phyloP scores from a whole-genome alignment of 2,888 invertebrate genomes.

The Nemotelus nigrinus region DNA sequence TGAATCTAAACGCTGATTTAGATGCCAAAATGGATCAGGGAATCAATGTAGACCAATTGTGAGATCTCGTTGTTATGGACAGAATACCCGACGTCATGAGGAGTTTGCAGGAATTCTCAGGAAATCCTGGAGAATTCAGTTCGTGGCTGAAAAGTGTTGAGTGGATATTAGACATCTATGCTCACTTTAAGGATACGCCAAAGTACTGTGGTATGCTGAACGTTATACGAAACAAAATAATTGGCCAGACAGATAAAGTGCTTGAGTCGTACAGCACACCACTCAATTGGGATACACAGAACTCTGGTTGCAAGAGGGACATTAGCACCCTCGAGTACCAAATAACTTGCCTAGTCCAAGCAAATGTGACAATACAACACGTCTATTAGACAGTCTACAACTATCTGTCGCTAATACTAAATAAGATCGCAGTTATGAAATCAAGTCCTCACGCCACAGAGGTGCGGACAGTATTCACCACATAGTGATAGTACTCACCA shows the following conservation, averaged over 20 bases:
- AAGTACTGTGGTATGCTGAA: conserved; percentile 12
- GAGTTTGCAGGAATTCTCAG: not conserved
- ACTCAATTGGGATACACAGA: conserved; percentile 11
- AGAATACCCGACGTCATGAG: not conserved
- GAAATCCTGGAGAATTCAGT: not conserved
- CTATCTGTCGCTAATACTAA: not conserved
- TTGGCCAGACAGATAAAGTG: conserved; percentile 7
- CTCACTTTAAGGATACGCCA: not conserved
- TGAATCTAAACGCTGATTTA: too few species aligned
- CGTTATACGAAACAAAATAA: conserved; percentile 32
- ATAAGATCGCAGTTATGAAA: too few species aligned
- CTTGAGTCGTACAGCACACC: conserved; percentile 10
- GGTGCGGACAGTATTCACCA: too few species aligned
- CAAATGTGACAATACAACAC: conserved; percentile 28
- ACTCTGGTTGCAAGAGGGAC: not conserved
- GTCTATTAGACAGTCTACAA: conserved; percentile 9
- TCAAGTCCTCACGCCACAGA: too few species aligned
- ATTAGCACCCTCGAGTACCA: too few species aligned
- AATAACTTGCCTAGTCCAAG: conserved; percentile 39
- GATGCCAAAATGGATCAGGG: too few species aligned
- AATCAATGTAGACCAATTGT: too few species aligned
- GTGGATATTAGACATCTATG: not conserved
- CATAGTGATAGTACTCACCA: too few species aligned
- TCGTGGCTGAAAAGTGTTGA: conserved; percentile 20
- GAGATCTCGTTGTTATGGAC: too few species aligned